Evolutionary conservation across 2,113 vertebrate genomes (phyloP), one percentile per base, ranked within the genome.

Genomic region (Barbus barbus): DNA sequence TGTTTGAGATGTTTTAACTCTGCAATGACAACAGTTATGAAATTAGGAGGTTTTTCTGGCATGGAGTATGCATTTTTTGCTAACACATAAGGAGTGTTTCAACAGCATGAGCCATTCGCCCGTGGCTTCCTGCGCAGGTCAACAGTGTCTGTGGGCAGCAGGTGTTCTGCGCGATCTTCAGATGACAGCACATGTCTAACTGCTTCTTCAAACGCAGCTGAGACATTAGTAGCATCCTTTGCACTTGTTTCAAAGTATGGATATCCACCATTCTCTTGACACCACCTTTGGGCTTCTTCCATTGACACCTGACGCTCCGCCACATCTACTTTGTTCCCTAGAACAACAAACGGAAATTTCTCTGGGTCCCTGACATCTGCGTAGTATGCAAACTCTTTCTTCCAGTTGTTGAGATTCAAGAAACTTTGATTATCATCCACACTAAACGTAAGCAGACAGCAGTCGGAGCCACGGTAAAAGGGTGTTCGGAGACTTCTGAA

Each of bases 211-310:
- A 99, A 99, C 79, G 96, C 97, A 12, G 93, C 94, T 0, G 95
- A 94, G 3, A 99, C 97, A 3, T 99, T 99, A 2, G 94, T 98
- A 38, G 97, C 94, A 86, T 99, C 97, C 91, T 97, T 98, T 77
- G 97, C 97, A 33, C 97, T 98, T 0, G 96, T 99, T 93, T 99
- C 97, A 86, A 98, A 99, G 92, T 99, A 99, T 1, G 97, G 96
- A 87, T 95, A 92, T 84, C 96, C 95, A 11, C 98, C 97, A 26
- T 97, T 97, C 83, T 98, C 97, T 16, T 92, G 92, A 91, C 98
- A 99, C 97, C 97, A 99, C 86, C 91, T 92, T 56, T 95, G 94
- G 0, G 93, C 98, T 41, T 99, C 97, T 89, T 98, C 98, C 4
- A 90, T 86, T 0, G 97, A 96, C 78, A 99, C 97, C 82, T 99